Evolutionary conservation across 2,113 vertebrate species (phyloP).

Genomic region (Oncorhynchus nerka): DNA sequence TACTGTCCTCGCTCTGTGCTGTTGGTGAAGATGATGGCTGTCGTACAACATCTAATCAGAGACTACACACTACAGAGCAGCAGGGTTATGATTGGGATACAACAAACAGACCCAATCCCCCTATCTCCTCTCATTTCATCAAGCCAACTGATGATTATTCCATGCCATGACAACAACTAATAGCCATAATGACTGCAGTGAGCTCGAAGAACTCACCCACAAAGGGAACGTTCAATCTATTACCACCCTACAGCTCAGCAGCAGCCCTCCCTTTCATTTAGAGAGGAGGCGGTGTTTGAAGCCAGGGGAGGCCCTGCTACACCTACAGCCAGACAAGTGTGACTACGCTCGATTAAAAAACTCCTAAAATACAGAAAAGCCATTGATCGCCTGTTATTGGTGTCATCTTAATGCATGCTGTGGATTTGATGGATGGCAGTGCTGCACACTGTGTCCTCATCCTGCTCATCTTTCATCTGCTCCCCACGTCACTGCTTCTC

Average conservation of each 20-base stretch:
- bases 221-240: slow-evolving; percentile 7
- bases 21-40: slow-evolving; percentile 5
- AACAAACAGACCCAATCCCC: slow-evolving; percentile 7
- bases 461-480: slow-evolving; percentile 23
- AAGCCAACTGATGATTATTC: slow-evolving; percentile 2
- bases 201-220: too few species aligned
- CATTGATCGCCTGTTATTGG: slow-evolving; percentile 41
- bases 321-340: slow-evolving; percentile 15
- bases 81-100: not conserved
- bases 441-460: slow-evolving; percentile 1
- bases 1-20: not conserved
- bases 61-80: not conserved
- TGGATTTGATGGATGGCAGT: slow-evolving; percentile 39
- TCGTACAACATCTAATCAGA: not conserved
- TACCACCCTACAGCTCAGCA: slow-evolving; percentile 4
- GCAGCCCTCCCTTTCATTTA: slow-evolving; percentile 14
- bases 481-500: slow-evolving; percentile 22
- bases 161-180: slow-evolving; percentile 16
- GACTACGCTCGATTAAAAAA: slow-evolving; percentile 36
- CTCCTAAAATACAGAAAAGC: slow-evolving; percentile 32
- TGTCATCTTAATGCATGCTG: slow-evolving; percentile 41
- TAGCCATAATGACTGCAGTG: slow-evolving; percentile 6
- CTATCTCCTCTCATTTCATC: slow-evolving; percentile 12
- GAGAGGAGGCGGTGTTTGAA: not conserved
- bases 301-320: not conserved